Evolutionary conservation across 2,888 invertebrate species (phyloP).

Genomic region (Synanthedon formicaeformis): DNA sequence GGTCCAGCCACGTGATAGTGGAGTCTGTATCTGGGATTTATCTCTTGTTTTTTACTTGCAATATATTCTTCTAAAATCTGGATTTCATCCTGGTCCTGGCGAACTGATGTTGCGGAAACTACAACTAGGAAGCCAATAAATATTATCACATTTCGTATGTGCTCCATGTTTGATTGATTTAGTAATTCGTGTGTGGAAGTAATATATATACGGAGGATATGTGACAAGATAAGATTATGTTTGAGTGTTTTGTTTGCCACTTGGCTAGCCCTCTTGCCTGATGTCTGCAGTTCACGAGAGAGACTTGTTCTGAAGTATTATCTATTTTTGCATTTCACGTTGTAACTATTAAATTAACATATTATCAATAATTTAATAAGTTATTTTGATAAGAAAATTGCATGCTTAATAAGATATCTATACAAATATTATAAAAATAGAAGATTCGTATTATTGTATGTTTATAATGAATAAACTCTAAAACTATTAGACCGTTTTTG

Average conservation of each 20-base stretch:
- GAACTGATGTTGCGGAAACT: constrained; percentile 15
- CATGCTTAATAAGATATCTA: no score
- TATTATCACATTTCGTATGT: constrained; percentile 2
- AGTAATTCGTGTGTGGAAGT: background rate
- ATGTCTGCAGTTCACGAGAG: no score
- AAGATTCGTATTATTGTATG: no score
- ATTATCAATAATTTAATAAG: no score
- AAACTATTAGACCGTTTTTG: no score
- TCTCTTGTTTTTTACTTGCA: constrained; percentile 28
- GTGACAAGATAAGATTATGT: background rate
- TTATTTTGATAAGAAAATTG: no score
- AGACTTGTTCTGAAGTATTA: no score
- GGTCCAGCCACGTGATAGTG: constrained; percentile 52
- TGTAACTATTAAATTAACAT: no score
- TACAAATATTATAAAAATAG: no score
- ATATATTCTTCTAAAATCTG: constrained; percentile 43
- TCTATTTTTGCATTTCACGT: no score
- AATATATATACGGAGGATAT: background rate
- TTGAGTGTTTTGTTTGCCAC: background rate
- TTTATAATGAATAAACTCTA: no score
- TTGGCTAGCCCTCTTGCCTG: background rate
- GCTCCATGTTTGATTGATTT: background rate
- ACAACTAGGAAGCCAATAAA: constrained; percentile 17
- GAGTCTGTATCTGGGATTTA: constrained; percentile 43
- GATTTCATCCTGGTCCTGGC: constrained; percentile 18